Percentiles rank a stretch among this genome's conserved stretches.
Evolutionary conservation across 2,113 vertebrate species (phyloP).

Genomic region (Hippocampus barbouri): DNA sequence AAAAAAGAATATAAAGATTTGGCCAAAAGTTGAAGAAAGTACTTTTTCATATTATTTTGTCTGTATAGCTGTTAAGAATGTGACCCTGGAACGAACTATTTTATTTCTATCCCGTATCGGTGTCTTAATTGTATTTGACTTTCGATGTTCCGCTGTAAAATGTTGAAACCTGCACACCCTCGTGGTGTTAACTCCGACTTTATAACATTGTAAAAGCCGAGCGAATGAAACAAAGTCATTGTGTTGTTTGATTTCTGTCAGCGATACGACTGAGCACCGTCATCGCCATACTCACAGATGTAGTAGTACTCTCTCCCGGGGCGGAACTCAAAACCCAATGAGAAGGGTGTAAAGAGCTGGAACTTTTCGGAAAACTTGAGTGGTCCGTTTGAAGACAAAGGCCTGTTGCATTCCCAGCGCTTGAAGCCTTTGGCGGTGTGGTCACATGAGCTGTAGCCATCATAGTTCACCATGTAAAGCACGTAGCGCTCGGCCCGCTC

Average conservation of each 20-base stretch:
- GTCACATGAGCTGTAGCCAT: conserved; percentile 96
- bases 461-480: conserved; percentile 99
- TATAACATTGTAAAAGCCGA: neutral
- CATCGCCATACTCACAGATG: conserved; percentile 87
- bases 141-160: neutral
- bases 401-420: conserved; percentile 97
- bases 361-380: conserved; percentile 99
- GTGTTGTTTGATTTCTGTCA: neutral
- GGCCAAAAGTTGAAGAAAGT: too few relatives aligned
- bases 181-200: neutral
- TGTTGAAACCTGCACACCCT: neutral
- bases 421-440: conserved; percentile 98
- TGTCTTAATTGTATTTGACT: neutral
- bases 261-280: neutral
- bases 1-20: too few relatives aligned
- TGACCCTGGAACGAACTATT: too few relatives aligned
- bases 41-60: too few relatives aligned
- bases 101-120: neutral
- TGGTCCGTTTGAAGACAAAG: conserved; percentile 88
- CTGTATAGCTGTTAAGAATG: too few relatives aligned
- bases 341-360: conserved; percentile 98
- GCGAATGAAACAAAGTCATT: neutral
- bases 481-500: conserved; percentile 90
- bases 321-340: conserved; percentile 96
- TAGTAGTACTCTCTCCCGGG: conserved; percentile 98